Base-by-base conservation (phyloP, 2,113 vertebrate species). In the Scartelaos histophorus region DNA sequence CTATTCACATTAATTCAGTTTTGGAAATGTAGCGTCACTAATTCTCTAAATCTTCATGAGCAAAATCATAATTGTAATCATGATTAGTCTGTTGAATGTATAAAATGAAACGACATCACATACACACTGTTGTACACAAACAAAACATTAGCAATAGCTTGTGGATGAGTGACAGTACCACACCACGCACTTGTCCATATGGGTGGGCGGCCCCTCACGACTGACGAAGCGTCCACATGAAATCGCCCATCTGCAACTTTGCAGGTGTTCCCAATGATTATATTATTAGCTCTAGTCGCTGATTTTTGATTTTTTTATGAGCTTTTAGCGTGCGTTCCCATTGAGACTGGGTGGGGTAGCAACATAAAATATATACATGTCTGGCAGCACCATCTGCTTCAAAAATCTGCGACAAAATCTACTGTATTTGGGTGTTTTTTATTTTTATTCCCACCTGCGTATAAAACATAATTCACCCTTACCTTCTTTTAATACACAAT, bases 221-320 rank as follows among this genome's bases (percentile, higher is more conserved):
- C 94, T 95, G 95, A 95, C 94, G 94, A 94, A 91, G 90, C 85
- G 92, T 94, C 91, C 89, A 94, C 93, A 94, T 92, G 95, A 95
- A 96, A 96, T 95, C 94, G 94, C 95, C 96, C 96, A 97, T 98
- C 96, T 97, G 96, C 94, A 96, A 90, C 93, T 94, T 95, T 95
- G 95, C 96, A 97, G 96, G 96, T 98, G 97, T 97, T 97, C 95
- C 95, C 95, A 96, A 96, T 96, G 96, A 98, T 97, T 97, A 96
- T 96, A 96, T 96, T 97, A 97, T 98, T 97, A 97, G 95, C 95
- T 96, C 93, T 97, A 95, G 96, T 94, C 93, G 94, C 95, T 96
- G 95, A 96, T 95, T 94, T 96, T 95, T 95, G 95, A 93, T 95
- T 95, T 97, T 96, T 96, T 71, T 69, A 79, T 16, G 73, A 76